phyloP scores from a whole-genome alignment of 2,888 invertebrate species.

The Cylloceria caligata region DNA sequence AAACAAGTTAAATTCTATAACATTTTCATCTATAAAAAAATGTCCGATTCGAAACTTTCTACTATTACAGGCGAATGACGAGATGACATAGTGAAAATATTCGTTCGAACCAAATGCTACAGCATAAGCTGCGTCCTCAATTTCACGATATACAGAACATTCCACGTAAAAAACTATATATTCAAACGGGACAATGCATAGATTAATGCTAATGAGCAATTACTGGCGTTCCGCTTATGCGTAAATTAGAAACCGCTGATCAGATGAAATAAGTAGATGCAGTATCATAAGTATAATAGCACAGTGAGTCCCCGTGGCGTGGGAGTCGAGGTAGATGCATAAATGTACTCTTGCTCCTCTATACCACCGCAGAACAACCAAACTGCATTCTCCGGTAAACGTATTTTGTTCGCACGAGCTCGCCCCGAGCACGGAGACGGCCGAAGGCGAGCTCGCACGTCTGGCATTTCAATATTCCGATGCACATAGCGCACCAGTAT shows the following conservation, averaged over 20 bases:
- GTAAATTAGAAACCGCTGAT: not conserved
- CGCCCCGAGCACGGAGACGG: slow-evolving; percentile 17
- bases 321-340: slow-evolving; percentile 44
- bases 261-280: slow-evolving; percentile 8
- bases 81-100: not conserved
- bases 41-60: not conserved
- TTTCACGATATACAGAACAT: not conserved
- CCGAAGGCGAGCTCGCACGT: slow-evolving; percentile 47
- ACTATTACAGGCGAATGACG: not conserved
- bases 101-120: not conserved
- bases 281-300: slow-evolving; percentile 8
- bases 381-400: slow-evolving; percentile 46
- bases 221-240: not conserved
- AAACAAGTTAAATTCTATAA: not conserved
- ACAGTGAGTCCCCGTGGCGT: slow-evolving; percentile 21
- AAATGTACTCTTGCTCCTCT: slow-evolving; percentile 31
- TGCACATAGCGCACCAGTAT: slow-evolving; percentile 37
- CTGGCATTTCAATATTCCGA: slow-evolving; percentile 60
- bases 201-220: slow-evolving; percentile 18
- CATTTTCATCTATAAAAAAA: not conserved
- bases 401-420: slow-evolving; percentile 36
- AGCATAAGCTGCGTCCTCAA: not conserved
- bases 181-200: slow-evolving; percentile 1
- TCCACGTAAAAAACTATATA: not conserved
- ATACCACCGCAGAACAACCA: slow-evolving; percentile 32